Base-by-base conservation (phyloP, 2,113 vertebrate genomes). In the Turdus rufiventris region DNA sequence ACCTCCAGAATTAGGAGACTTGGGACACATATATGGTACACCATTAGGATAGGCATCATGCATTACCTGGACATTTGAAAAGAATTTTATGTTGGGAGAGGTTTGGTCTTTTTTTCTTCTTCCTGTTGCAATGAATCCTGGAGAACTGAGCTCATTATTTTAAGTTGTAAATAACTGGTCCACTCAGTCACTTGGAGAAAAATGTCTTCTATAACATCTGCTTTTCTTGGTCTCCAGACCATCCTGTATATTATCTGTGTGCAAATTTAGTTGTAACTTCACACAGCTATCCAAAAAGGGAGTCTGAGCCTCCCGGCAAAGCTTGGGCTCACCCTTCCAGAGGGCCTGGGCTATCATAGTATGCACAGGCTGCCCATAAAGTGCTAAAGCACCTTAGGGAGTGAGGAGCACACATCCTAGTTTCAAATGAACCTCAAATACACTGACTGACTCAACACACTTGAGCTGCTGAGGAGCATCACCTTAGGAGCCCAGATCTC, bases 271-370 rank as follows among this genome's bases (percentile, higher is more conserved):
- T 54, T 38, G 67, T 42, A 76, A 42, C 33, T 60, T 77, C 53
- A 68, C 19, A 21, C 0, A 0, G 15, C 50, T 83, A 19, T 45
- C 63, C 47, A 54, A 70, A 73, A 91, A 73, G 12, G 21, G 36
- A 10, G 18, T 31, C 36, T 82, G 47, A 83, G 36, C 40, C 75
- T 72, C 34, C 17, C 38, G 42, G 36, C 10, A 73, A 70, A 76
- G 19, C 28, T 72, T 51, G 40, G 47, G 9, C 12, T 10, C 31
- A 47, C 9, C 4, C 11, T 67, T 72, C 18, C 50, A 73, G 67
- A 73, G 40, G 5, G 50, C 18, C 34, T 2, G 2, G n/a, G 11
- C 14, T 19, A 29, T 10, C 2, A 2, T 5, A 58, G 38, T 25
- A 20, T 15, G 10, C 1, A 1, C 19, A 18, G 25, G 20, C 19